Evolutionary conservation across 2,113 vertebrate species (phyloP).

Genomic region (Tapirus terrestris): DNA sequence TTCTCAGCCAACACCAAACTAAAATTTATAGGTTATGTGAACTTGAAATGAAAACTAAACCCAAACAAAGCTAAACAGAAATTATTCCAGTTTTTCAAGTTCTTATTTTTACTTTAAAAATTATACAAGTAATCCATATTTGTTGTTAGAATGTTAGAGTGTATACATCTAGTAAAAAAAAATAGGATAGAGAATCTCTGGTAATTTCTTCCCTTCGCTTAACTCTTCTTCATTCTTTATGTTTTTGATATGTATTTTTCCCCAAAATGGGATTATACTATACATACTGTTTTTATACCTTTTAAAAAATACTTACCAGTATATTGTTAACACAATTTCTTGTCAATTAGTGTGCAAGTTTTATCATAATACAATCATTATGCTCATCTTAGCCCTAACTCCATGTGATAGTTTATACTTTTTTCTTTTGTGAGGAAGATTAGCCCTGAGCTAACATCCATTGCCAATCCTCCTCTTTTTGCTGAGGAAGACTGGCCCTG

Average conservation of each 20-base stretch:
- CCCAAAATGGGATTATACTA: not conserved
- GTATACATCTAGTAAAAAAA: not conserved
- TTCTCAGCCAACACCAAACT: not conserved
- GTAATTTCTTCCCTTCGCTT: not conserved
- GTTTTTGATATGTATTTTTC: not conserved
- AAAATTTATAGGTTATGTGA: not conserved
- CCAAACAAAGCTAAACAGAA: not conserved
- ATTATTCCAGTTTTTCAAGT: not conserved
- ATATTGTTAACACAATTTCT: not conserved
- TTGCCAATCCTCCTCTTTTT: too few relatives aligned
- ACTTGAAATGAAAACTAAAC: conserved; percentile 50
- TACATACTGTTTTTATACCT: not conserved
- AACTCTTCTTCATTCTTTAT: not conserved
- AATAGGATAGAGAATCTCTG: not conserved
- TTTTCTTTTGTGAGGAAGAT: too few relatives aligned
- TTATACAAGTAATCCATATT: not conserved
- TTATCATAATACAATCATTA: not conserved
- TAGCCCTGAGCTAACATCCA: too few relatives aligned
- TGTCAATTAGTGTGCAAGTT: not conserved
- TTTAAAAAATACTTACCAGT: not conserved
- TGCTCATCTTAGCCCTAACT: not conserved
- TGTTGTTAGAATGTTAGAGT: conserved; percentile 12
- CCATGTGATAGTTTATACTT: not conserved
- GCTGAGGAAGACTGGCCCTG: too few relatives aligned
- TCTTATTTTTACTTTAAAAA: conserved; percentile 44